Evolutionary conservation across 2,797 vertebrate species (phyloP).

Genomic region (Hozukius guyotensis): DNA sequence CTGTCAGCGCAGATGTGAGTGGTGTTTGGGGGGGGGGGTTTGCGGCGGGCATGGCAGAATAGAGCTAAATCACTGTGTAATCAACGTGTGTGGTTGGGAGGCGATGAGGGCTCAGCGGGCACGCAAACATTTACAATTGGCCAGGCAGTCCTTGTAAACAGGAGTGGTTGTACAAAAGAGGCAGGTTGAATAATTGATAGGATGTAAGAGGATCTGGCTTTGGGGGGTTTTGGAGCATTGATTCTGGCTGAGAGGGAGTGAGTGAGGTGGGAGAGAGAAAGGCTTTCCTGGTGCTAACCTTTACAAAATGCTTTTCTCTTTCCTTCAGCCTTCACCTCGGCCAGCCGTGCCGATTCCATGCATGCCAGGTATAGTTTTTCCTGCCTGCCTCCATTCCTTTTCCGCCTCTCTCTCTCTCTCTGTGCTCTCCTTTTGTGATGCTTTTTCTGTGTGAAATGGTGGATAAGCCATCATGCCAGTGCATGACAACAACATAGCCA

Average conservation of each 20-base stretch:
- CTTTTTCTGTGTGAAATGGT: slow-evolving; percentile 47
- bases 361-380: slow-evolving; percentile 32
- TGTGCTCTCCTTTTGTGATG: slow-evolving; percentile 30
- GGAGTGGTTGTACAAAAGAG: slow-evolving; percentile 88
- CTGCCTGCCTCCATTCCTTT: slow-evolving; percentile 12
- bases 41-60: slow-evolving; percentile 42
- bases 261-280: slow-evolving; percentile 62
- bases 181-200: slow-evolving; percentile 89
- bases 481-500: slow-evolving; percentile 41
- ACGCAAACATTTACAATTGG: slow-evolving; percentile 88
- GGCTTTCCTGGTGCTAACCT: slow-evolving; percentile 60
- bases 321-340: slow-evolving; percentile 44
- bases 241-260: slow-evolving; percentile 78
- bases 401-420: neutral
- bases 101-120: slow-evolving; percentile 75
- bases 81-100: slow-evolving; percentile 65
- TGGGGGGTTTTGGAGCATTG: slow-evolving; percentile 81
- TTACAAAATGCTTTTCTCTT: slow-evolving; percentile 67
- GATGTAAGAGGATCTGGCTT: slow-evolving; percentile 84
- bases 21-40: neutral
- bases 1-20: slow-evolving; percentile 74
- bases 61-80: slow-evolving; percentile 72
- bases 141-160: slow-evolving; percentile 90
- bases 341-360: slow-evolving; percentile 9
- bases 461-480: slow-evolving; percentile 46